Percentiles rank a stretch among this genome's conserved stretches.
Conservation (phyloP, 2,888 invertebrate genomes). For the Disparrhopalites patrizii region DNA sequence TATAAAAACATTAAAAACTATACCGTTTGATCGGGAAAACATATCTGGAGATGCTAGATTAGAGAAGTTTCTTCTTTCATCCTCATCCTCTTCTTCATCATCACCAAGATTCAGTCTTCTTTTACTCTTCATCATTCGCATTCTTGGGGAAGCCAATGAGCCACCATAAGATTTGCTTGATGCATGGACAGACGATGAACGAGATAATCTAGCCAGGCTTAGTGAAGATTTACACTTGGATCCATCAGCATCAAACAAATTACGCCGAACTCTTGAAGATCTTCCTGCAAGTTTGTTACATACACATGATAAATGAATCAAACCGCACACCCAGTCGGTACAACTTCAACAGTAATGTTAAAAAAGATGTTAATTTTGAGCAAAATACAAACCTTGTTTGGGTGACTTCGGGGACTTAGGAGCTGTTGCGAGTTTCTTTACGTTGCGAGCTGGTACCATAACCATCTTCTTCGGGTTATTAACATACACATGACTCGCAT, state of each 20-base stretch:
- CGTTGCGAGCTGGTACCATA: slow-evolving; percentile 14
- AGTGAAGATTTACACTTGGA: background rate
- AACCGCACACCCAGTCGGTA: no score
- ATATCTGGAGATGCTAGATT: slow-evolving; percentile 18
- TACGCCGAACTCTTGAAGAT: slow-evolving; percentile 10
- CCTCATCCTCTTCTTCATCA: slow-evolving; percentile 18
- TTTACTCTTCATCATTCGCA: slow-evolving; percentile 14
- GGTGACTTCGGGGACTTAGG: slow-evolving; percentile 17
- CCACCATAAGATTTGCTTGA: background rate
- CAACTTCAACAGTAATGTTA: background rate
- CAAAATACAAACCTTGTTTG: slow-evolving; percentile 3
- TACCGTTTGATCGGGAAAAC: slow-evolving; percentile 18
- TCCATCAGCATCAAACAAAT: slow-evolving; percentile 18
- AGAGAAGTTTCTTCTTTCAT: background rate
- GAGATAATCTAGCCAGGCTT: background rate
- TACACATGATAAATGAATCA: background rate
- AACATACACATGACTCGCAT: slow-evolving; percentile 28
- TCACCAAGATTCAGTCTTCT: slow-evolving; percentile 15
- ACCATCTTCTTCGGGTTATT: slow-evolving; percentile 31
- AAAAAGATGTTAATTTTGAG: background rate
- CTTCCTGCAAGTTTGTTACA: background rate
- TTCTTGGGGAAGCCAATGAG: slow-evolving; percentile 10
- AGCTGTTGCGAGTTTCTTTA: background rate
- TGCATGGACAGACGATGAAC: background rate
- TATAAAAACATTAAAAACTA: background rate